Evolutionary conservation across 2,113 vertebrate genomes (phyloP).

Genomic region (Dendropsophus ebraccatus): DNA sequence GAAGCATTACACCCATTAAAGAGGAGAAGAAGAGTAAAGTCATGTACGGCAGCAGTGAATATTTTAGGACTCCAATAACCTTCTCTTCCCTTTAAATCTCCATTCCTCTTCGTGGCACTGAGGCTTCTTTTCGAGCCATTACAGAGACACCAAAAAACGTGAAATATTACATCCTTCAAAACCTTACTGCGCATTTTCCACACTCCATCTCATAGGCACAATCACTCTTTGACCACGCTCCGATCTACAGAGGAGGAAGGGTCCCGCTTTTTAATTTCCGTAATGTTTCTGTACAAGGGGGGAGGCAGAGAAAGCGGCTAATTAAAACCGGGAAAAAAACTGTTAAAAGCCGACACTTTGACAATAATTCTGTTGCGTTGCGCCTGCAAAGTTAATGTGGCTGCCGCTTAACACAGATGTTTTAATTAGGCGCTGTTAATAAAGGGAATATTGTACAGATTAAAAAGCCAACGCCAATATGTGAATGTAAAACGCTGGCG

Average conservation of each 20-base stretch:
- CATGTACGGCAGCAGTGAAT: neutral
- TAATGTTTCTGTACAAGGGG: slow-evolving; percentile 54
- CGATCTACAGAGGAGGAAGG: slow-evolving; percentile 56
- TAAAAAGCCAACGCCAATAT: slow-evolving; percentile 57
- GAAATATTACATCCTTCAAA: slow-evolving; percentile 52
- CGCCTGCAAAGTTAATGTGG: slow-evolving; percentile 56
- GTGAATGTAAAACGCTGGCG: slow-evolving; percentile 38
- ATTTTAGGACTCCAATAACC: slow-evolving; percentile 10
- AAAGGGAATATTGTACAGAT: slow-evolving; percentile 59
- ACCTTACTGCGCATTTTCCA: slow-evolving; percentile 56
- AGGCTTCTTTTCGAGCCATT: slow-evolving; percentile 12
- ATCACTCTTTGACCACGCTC: slow-evolving; percentile 58
- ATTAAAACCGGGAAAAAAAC: slow-evolving; percentile 53
- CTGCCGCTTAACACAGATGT: slow-evolving; percentile 59
- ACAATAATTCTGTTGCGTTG: slow-evolving; percentile 56
- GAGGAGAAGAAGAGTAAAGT: neutral
- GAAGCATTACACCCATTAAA: too few species aligned
- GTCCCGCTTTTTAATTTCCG: slow-evolving; percentile 59
- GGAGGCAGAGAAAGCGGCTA: slow-evolving; percentile 44
- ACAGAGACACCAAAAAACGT: slow-evolving; percentile 28
- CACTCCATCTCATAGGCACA: slow-evolving; percentile 56
- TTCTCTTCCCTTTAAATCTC: neutral
- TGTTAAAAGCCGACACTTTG: slow-evolving; percentile 55
- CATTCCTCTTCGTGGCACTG: slow-evolving; percentile 14
- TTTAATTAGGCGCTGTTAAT: slow-evolving; percentile 59